These are phyloP conservation scores for Pseudochaenichthys georgianus DNA, from an alignment of 2,797 vertebrate genomes.

Conservation along the genomic window DNA sequence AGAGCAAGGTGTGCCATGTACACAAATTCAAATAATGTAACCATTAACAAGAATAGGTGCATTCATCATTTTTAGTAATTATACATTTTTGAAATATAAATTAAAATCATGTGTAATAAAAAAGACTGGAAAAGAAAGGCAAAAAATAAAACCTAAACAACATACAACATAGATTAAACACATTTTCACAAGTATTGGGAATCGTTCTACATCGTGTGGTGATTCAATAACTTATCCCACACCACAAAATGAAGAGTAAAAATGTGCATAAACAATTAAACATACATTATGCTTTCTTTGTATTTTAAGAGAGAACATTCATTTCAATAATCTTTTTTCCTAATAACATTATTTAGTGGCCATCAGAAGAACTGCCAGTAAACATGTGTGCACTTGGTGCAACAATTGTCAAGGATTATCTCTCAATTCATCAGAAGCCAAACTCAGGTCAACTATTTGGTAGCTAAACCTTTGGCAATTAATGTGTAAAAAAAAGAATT, in stretches of 20 bases:
- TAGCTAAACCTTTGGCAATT: background rate
- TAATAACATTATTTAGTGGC: background rate
- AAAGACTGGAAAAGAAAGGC: background rate
- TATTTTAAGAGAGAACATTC: background rate
- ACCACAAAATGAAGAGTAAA: background rate
- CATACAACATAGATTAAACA: too few relatives aligned
- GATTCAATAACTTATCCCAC: background rate
- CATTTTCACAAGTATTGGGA: background rate
- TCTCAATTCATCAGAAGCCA: background rate
- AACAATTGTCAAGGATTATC: background rate
- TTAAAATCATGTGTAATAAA: background rate
- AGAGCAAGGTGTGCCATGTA: background rate
- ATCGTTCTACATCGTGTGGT: background rate
- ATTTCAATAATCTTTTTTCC: background rate
- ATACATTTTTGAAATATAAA: background rate
- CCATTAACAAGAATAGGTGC: background rate
- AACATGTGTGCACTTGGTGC: background rate
- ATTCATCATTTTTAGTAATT: background rate
- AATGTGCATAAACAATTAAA: background rate
- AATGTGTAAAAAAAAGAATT: background rate
- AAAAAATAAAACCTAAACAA: too few relatives aligned
- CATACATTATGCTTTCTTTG: background rate
- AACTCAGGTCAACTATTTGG: background rate
- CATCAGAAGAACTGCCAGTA: conserved; percentile 12
- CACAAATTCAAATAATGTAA: background rate